phyloP scores from a whole-genome alignment of 1,140 invertebrate genomes.

The Drosophila equinoxialis region DNA sequence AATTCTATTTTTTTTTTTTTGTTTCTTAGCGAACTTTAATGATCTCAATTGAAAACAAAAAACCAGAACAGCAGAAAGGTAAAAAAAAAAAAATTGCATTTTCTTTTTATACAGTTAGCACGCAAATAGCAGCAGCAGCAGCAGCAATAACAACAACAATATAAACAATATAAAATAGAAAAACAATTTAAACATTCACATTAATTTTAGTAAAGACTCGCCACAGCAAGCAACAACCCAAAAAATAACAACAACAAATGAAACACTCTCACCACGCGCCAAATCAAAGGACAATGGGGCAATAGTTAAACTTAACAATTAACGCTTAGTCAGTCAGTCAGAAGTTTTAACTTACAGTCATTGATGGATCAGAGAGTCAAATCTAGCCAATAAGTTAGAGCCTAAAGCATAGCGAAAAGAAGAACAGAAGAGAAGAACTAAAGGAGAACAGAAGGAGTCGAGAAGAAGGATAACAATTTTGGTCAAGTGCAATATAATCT shows the following conservation, averaged over 20 bases:
- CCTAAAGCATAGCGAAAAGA: conserved; percentile 18
- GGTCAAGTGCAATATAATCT: conserved; percentile 33
- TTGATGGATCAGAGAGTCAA: conserved; percentile 15
- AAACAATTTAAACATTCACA: conserved; percentile 68
- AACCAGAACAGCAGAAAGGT: conserved; percentile 31
- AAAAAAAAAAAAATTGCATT: conserved; percentile 52
- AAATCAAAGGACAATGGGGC: conserved; percentile 21
- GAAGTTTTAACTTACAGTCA: not conserved
- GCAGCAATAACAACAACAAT: too few species aligned
- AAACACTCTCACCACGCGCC: conserved; percentile 64
- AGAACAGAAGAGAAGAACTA: conserved; percentile 14
- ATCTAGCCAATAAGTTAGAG: conserved; percentile 54
- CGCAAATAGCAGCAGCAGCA: conserved; percentile 6
- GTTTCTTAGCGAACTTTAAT: conserved; percentile 62
- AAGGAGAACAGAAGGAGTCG: not conserved
- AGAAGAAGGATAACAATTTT: not conserved
- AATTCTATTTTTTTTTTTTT: conserved; percentile 56
- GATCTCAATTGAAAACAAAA: conserved; percentile 69
- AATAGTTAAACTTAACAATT: conserved; percentile 51
- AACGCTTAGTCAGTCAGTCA: conserved; percentile 29
- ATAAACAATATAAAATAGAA: conserved; percentile 10
- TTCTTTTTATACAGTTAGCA: conserved; percentile 35
- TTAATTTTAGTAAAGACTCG: conserved; percentile 66
- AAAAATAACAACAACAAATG: too few species aligned
- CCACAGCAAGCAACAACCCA: not conserved